Evolutionary conservation across 1,140 invertebrate species (phyloP).

Genomic region (Ceratina calcarata): DNA sequence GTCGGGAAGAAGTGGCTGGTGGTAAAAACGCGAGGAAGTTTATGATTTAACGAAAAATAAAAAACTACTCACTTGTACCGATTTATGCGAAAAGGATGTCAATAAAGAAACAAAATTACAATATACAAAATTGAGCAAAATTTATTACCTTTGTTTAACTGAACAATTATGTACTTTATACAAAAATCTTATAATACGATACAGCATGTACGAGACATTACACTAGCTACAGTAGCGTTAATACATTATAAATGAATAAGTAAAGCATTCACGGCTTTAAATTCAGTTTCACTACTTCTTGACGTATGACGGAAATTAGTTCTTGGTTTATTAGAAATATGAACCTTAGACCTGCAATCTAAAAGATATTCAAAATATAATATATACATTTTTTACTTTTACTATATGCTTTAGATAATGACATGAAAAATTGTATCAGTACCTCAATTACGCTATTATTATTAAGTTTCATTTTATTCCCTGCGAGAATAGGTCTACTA

Average conservation of each 20-base stretch:
- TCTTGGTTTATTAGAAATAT: conserved; percentile 97
- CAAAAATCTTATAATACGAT: conserved; percentile 32
- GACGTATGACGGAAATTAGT: conserved; percentile 90
- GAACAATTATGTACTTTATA: conserved; percentile 36
- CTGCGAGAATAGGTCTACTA: conserved; percentile 91
- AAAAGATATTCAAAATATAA: conserved; percentile 69
- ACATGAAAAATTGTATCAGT: conserved; percentile 35
- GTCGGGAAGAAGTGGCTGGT: conserved; percentile 7
- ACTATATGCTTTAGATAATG: neutral
- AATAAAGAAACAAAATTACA: neutral
- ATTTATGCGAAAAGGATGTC: neutral
- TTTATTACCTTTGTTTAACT: conserved; percentile 34
- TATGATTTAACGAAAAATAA: neutral
- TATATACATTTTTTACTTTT: neutral
- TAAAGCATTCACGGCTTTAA: conserved; percentile 71
- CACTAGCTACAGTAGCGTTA: neutral
- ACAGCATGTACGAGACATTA: neutral
- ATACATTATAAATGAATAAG: conserved; percentile 25
- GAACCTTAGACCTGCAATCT: conserved; percentile 94
- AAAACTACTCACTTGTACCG: too few species aligned
- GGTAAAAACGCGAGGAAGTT: neutral
- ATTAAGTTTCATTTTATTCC: conserved; percentile 92
- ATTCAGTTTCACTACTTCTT: conserved; percentile 89
- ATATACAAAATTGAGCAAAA: conserved; percentile 45
- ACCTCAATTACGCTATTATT: conserved; percentile 98